A percentile compares a stretch with the other conserved stretches of the same genome.
These are phyloP conservation scores for Nothoprocta perdicaria DNA, from an alignment of 2,113 vertebrate genomes.

Conservation along the genomic window DNA sequence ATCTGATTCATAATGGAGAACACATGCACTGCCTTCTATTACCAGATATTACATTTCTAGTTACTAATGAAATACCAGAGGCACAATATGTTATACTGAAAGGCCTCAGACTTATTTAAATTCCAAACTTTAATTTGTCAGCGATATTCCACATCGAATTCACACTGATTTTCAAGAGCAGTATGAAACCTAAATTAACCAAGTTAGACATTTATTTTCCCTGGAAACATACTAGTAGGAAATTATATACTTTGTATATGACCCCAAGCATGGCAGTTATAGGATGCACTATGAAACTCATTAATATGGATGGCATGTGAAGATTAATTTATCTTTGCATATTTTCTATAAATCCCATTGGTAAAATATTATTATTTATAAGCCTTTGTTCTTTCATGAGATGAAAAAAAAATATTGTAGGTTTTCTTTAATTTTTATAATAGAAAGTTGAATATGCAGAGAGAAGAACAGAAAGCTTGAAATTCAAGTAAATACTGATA, in stretches of 20 bases:
- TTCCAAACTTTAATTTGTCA: conserved; percentile 53
- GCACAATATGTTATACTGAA: conserved; percentile 6
- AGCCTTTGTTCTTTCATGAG: not conserved
- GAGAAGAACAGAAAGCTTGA: not conserved
- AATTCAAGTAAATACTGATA: conserved; percentile 42
- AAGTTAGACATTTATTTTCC: not conserved
- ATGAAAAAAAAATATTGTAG: conserved; percentile 3
- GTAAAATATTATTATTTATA: not conserved
- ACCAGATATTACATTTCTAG: conserved; percentile 9
- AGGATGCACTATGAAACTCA: not conserved
- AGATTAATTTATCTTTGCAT: conserved; percentile 3
- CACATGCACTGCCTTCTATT: not conserved
- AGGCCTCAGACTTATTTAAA: conserved; percentile 51
- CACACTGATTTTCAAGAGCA: conserved; percentile 28
- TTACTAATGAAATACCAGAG: conserved; percentile 37
- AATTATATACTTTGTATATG: conserved; percentile 25
- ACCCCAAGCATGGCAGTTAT: not conserved
- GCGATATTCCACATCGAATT: conserved; percentile 46
- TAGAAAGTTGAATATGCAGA: not conserved
- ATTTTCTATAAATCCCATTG: not conserved
- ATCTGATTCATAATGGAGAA: not conserved
- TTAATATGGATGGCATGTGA: not conserved
- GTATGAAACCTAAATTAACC: conserved; percentile 34
- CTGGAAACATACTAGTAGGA: not conserved
- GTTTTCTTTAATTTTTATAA: not conserved